Conservation (phyloP, 2,113 vertebrate species). For the Puma concolor region DNA sequence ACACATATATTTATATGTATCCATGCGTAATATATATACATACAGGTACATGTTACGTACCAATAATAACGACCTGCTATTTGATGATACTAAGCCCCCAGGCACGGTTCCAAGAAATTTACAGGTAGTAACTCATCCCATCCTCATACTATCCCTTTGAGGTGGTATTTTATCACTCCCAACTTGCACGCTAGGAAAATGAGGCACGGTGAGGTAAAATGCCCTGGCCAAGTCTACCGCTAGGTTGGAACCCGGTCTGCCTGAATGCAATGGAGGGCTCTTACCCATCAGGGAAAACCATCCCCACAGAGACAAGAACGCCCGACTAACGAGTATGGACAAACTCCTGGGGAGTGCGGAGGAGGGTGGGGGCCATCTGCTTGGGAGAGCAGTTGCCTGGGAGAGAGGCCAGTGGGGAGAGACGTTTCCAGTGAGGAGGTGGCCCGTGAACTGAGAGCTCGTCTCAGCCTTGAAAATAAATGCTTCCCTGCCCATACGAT, state of each 20-base stretch:
- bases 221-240: background rate
- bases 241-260: background rate
- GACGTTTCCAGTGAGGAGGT: background rate
- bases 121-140: background rate
- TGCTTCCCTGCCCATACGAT: background rate
- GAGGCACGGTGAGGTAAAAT: background rate
- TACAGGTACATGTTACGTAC: background rate
- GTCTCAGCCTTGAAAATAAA: background rate
- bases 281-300: background rate
- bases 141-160: background rate
- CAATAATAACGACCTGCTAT: background rate
- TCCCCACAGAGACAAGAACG: background rate
- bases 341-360: background rate
- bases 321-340: background rate
- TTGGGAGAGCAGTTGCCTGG: background rate
- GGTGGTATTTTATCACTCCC: background rate
- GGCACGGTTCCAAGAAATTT: background rate
- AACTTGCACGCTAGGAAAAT: background rate
- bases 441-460: background rate
- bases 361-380: background rate
- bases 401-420: background rate
- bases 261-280: background rate
- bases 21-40: background rate
- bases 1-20: background rate
- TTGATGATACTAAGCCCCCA: background rate